Evolutionary conservation across 2,113 vertebrate genomes (phyloP).

Genomic region (Lanius ludovicianus): DNA sequence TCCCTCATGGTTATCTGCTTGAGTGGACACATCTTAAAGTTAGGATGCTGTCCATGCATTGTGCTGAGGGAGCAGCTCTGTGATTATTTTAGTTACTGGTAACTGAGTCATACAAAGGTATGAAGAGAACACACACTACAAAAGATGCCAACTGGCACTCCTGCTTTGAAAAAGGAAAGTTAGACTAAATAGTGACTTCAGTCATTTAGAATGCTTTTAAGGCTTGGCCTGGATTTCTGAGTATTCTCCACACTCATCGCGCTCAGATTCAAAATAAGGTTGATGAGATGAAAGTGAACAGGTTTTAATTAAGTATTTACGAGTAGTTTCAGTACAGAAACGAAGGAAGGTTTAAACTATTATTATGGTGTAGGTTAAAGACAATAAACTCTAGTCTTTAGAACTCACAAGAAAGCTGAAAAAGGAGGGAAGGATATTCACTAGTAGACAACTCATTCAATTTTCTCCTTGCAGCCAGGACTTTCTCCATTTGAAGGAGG

Average conservation of each 20-base stretch:
- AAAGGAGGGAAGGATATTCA: background rate
- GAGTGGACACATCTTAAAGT: background rate
- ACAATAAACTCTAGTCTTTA: background rate
- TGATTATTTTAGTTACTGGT: constrained; percentile 24
- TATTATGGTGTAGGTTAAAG: background rate
- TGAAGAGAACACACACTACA: background rate
- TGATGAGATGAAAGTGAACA: background rate
- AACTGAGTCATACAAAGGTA: constrained; percentile 27
- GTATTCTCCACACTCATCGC: background rate
- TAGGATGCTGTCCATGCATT: background rate
- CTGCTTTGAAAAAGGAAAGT: constrained; percentile 4
- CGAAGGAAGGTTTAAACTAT: background rate
- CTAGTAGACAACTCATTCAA: background rate
- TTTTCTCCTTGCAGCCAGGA: background rate
- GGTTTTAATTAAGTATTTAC: background rate
- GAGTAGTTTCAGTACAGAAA: background rate
- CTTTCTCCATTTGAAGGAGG: background rate
- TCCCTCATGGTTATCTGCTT: background rate
- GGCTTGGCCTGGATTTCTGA: constrained; percentile 30
- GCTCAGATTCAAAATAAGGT: background rate
- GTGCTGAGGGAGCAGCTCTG: background rate
- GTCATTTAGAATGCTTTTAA: constrained; percentile 64
- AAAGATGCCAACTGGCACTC: constrained; percentile 53
- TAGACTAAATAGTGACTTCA: constrained; percentile 71
- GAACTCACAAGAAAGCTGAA: background rate